Conservation (phyloP, 2,888 invertebrate species). For the Sinotaia quadrata region DNA sequence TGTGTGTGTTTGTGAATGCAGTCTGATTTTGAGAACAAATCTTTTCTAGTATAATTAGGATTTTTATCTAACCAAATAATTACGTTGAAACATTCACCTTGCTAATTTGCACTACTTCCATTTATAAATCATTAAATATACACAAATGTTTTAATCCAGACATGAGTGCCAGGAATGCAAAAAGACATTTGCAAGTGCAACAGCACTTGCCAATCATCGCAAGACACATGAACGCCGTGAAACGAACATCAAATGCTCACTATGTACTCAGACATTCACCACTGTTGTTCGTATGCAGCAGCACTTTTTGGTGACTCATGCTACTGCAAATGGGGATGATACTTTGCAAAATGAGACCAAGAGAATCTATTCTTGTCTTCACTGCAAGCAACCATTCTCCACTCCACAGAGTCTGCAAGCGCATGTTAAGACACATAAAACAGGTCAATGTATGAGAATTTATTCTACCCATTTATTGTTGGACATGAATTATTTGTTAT, state of each 20-base stretch:
- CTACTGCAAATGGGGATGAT: slow-evolving; percentile 44
- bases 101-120: too few species aligned
- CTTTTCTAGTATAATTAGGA: too few species aligned
- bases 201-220: slow-evolving; percentile 51
- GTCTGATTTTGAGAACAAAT: too few species aligned
- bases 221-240: slow-evolving; percentile 46
- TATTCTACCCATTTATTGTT: too few species aligned
- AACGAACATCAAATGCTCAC: slow-evolving; percentile 55
- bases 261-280: slow-evolving; percentile 63
- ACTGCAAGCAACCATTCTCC: slow-evolving; percentile 33
- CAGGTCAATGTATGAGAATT: background rate
- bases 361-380: slow-evolving; percentile 12
- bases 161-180: slow-evolving; percentile 67
- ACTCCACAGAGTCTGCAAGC: slow-evolving; percentile 39
- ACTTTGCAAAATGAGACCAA: background rate
- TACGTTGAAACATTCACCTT: too few species aligned
- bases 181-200: slow-evolving; percentile 59
- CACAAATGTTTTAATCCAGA: slow-evolving; percentile 31
- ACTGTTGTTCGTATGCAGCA: slow-evolving; percentile 61
- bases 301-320: slow-evolving; percentile 65
- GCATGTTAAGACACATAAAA: slow-evolving; percentile 47
- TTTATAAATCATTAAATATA: background rate
- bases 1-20: too few species aligned
- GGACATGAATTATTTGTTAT: too few species aligned
- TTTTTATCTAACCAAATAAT: too few species aligned